Percentiles rank a stretch among this genome's conserved stretches.
These are phyloP conservation scores for Trissolcus brochymenae DNA, from an alignment of 2,888 invertebrate genomes.

Conservation along the genomic window DNA sequence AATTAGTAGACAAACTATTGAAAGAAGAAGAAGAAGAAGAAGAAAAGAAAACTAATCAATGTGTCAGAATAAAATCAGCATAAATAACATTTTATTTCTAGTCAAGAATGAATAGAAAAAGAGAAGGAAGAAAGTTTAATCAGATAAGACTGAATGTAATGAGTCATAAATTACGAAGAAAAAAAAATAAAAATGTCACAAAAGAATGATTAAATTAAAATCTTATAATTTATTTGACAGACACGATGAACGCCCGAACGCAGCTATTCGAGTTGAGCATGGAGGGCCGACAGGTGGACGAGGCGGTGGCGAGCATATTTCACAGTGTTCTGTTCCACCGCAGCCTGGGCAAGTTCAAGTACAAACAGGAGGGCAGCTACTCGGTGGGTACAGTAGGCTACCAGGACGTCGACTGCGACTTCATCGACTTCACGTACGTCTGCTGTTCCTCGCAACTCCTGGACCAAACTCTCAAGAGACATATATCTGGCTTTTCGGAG, in stretches of 20 bases:
- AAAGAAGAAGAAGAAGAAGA: too few species aligned
- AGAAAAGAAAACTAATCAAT: too few species aligned
- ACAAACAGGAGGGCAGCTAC: constrained; percentile 95
- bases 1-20: too few species aligned
- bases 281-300: constrained; percentile 94
- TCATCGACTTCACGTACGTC: constrained; percentile 98
- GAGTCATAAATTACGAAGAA: too few species aligned
- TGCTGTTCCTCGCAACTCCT: constrained; percentile 91
- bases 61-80: too few species aligned
- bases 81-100: too few species aligned
- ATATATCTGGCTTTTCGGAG: constrained; percentile 88
- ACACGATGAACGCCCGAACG: constrained; percentile 86
- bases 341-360: constrained; percentile 94
- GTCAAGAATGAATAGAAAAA: too few species aligned
- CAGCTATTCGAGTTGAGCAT: constrained; percentile 89
- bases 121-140: too few species aligned
- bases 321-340: constrained; percentile 95
- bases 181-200: too few species aligned
- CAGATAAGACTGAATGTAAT: too few species aligned
- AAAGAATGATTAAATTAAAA: too few species aligned
- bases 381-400: constrained; percentile 97
- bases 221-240: constrained; percentile 47
- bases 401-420: constrained; percentile 98
- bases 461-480: constrained; percentile 84
- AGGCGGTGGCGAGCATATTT: constrained; percentile 93